Percentiles rank a stretch among this genome's conserved stretches.
Evolutionary conservation across 2,888 invertebrate species (phyloP).

Genomic region (Clunio marinus): DNA sequence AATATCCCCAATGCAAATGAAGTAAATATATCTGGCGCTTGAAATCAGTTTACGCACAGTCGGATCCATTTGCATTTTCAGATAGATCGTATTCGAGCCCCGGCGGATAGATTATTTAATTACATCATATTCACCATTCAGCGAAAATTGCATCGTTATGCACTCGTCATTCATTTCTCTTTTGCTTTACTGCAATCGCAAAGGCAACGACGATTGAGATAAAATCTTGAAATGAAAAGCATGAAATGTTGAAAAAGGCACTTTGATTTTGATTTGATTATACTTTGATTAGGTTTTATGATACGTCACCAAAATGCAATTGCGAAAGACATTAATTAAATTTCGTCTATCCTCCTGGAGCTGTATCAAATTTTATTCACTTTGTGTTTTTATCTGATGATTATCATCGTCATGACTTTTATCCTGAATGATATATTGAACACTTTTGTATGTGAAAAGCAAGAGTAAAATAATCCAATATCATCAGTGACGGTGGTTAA

Average conservation of each 20-base stretch:
- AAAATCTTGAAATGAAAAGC: slow-evolving; percentile 4
- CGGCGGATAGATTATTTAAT: slow-evolving; percentile 3
- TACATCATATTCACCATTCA: neutral
- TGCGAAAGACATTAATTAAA: neutral
- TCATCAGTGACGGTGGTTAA: too few relatives aligned
- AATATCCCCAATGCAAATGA: neutral
- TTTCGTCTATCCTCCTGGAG: neutral
- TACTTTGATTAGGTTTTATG: slow-evolving; percentile 15
- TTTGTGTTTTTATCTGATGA: too few relatives aligned
- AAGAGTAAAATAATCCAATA: too few relatives aligned
- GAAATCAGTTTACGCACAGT: slow-evolving; percentile 5
- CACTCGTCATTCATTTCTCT: slow-evolving; percentile 13
- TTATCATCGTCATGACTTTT: neutral
- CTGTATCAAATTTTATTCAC: neutral
- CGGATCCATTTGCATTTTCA: slow-evolving; percentile 17
- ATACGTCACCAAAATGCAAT: slow-evolving; percentile 3
- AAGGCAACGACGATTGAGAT: neutral
- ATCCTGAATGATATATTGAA: neutral
- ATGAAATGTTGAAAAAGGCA: neutral
- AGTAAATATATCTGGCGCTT: neutral
- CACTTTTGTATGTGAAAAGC: neutral
- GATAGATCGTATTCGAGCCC: slow-evolving; percentile 8
- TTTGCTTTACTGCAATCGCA: too few relatives aligned
- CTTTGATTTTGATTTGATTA: slow-evolving; percentile 20
- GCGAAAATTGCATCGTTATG: slow-evolving; percentile 5